Evolutionary conservation across 2,888 invertebrate species (phyloP), one percentile per base, ranked within the genome.

Genomic region (Baronia brevicornis): DNA sequence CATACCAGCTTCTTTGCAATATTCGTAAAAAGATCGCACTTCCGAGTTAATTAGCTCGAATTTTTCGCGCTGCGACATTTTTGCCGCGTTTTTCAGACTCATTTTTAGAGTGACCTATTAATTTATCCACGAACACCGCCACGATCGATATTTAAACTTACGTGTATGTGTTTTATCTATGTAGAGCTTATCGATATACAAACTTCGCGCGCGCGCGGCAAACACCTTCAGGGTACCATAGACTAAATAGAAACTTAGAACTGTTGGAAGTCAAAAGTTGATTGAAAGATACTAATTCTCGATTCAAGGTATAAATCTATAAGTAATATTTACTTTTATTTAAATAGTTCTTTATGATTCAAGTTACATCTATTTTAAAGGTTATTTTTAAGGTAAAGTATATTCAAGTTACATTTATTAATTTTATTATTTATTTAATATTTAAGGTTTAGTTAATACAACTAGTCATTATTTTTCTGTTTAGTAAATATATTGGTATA

Each of bases 1-100:
- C 54, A 90, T 88, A 1, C 90, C 89, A 30, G 87, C 88, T 55
- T 89, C 88, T 51, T 88, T 88, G 50, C 90, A 89, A 58, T 88
- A 89, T 51, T 89, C 88, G 45, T 85, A 86, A 54, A 89, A 87
- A 8, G 87, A 85, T 66, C 86, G 84, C 46, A 89, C 72, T 68
- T 89, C 89, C 0, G 84, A 82, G 58, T 88, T 87, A 42, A 89
- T 78, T 50, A 86, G 62, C 48, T 86, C 80, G 38, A 88, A 78
- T 59, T 84, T 84, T 51, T 84, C 84, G 28, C 75, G 77, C 38
- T 82, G 82, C 45, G 82, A 75, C 78, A 84, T 84, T 47, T 70
- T 77, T 44, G 58, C 52, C 52, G 66, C 69, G 58, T 67, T 71
- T 75, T 77, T 79, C 38, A 68, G 51, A 61, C 67, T 72, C 84